phyloP scores from a whole-genome alignment of 2,888 invertebrate species.

The Chromoteleia sp. region DNA sequence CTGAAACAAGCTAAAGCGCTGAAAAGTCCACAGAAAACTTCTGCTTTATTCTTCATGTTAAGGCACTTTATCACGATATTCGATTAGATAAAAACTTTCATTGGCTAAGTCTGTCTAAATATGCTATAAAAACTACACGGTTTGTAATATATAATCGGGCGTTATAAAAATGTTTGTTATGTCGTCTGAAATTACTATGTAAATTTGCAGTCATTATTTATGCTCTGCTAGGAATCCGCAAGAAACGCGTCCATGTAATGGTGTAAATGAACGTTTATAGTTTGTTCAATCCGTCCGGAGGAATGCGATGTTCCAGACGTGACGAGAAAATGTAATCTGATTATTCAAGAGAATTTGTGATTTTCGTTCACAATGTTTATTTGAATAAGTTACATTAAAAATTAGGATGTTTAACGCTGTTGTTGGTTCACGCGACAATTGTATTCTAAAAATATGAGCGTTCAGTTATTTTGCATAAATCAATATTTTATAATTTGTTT shows the following conservation, averaged over 20 bases:
- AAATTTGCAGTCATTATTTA: conserved; percentile 58
- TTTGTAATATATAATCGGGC: conserved; percentile 21
- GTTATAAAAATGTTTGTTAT: conserved; percentile 41
- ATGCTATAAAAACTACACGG: conserved; percentile 19
- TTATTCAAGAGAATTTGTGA: conserved; percentile 29
- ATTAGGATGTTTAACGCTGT: neutral
- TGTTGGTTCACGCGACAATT: too few relatives aligned
- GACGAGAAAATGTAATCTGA: conserved; percentile 45
- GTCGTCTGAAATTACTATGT: conserved; percentile 55
- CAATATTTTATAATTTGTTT: too few relatives aligned
- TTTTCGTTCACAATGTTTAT: conserved; percentile 15
- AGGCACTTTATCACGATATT: conserved; percentile 4
- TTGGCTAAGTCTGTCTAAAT: conserved; percentile 12
- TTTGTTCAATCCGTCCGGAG: conserved; percentile 46
- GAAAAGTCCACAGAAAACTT: neutral
- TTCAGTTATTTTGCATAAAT: neutral
- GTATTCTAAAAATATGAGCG: too few relatives aligned
- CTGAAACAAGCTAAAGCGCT: neutral
- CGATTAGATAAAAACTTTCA: conserved; percentile 17
- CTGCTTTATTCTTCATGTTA: neutral
- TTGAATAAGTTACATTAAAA: conserved; percentile 6
- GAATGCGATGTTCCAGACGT: conserved; percentile 48
- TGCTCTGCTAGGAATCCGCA: conserved; percentile 49
- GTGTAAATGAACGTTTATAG: conserved; percentile 60
- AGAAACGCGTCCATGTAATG: conserved; percentile 47